Evolutionary conservation across 2,797 vertebrate species (phyloP), one percentile per base, ranked within the genome.

Genomic region (Enteromius trimaculatus): DNA sequence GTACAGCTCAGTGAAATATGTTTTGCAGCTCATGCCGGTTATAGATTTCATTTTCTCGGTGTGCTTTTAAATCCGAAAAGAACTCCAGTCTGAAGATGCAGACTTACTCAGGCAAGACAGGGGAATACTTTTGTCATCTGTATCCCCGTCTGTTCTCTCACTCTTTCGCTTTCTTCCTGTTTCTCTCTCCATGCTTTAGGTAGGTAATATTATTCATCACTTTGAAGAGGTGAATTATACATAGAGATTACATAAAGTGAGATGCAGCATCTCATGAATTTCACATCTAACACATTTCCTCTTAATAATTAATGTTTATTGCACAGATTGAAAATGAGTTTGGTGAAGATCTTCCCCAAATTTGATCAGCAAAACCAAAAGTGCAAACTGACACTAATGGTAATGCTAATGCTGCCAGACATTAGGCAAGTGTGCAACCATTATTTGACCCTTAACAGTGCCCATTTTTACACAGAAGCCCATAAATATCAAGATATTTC

Each of bases 261-360:
- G 81, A 82, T 80, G 86, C 70, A 58, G 74, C 65, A 53, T 83
- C 88, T 89, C 88, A 88, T 89, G 86, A 88, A 89, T 88, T 88
- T 89, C 88, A 88, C 83, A 88, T 88, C 80, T 80, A 88, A 88
- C 87, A 88, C 86, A 74, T 89, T 90, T 83, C 83, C 70, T 84
- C 68, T 88, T 77, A 89, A 90, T 90, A 88, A 89, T 90, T 88
- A 80, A 90, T 90, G 86, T 81, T 85, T 86, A 87, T 87, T 82
- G 83, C 77, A 1, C 60, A 60, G 77, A 58, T 72, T 47, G 53
- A 82, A 82, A 82, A 84, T 79, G 34, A 86, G 79, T 85, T 84
- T 81, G 79, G 85, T 65, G 65, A 85, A 78, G 82, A 53, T 47
- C 34, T 68, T 71, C 58, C 44, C 44, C 74, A 68, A 82, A 89